phyloP scores from a whole-genome alignment of 2,888 invertebrate species.

The Rapana venosa region DNA sequence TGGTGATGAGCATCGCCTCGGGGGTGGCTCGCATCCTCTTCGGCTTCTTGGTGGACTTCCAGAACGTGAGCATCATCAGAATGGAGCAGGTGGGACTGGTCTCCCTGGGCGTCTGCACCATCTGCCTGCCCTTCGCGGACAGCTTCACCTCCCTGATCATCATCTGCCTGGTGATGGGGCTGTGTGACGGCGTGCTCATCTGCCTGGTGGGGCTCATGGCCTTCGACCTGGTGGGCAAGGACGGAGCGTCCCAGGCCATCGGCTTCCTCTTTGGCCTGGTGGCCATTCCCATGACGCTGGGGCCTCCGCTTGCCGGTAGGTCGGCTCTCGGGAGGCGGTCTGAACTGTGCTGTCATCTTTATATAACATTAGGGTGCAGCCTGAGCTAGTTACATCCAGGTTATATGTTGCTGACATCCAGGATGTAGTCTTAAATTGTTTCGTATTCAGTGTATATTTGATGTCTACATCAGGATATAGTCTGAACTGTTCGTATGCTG shows the following conservation, averaged over 20 bases:
- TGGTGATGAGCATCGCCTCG: slow-evolving; percentile 91
- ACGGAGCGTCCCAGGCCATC: slow-evolving; percentile 92
- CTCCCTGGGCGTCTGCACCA: slow-evolving; percentile 69
- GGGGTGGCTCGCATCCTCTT: slow-evolving; percentile 90
- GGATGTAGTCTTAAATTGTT: no score
- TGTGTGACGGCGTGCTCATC: slow-evolving; percentile 95
- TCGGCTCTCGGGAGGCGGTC: no score
- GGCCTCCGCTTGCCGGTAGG: slow-evolving; percentile 90
- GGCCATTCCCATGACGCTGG: slow-evolving; percentile 90
- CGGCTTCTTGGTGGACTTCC: slow-evolving; percentile 90
- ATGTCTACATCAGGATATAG: no score
- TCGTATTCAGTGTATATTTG: no score
- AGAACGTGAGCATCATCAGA: slow-evolving; percentile 87
- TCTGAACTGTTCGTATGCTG: no score
- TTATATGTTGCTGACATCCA: no score
- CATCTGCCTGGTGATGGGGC: slow-evolving; percentile 89
- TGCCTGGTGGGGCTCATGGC: slow-evolving; percentile 94
- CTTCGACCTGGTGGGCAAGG: slow-evolving; percentile 90
- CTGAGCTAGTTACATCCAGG: no score
- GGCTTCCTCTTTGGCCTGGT: slow-evolving; percentile 92
- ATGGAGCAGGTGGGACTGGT: slow-evolving; percentile 85
- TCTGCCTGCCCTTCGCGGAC: slow-evolving; percentile 73
- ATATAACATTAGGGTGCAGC: no score
- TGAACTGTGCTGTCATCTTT: no score
- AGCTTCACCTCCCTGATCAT: slow-evolving; percentile 84